These are phyloP conservation scores for Ginglymostoma cirratum DNA, from an alignment of 2,113 vertebrate genomes.

Conservation along the genomic window DNA sequence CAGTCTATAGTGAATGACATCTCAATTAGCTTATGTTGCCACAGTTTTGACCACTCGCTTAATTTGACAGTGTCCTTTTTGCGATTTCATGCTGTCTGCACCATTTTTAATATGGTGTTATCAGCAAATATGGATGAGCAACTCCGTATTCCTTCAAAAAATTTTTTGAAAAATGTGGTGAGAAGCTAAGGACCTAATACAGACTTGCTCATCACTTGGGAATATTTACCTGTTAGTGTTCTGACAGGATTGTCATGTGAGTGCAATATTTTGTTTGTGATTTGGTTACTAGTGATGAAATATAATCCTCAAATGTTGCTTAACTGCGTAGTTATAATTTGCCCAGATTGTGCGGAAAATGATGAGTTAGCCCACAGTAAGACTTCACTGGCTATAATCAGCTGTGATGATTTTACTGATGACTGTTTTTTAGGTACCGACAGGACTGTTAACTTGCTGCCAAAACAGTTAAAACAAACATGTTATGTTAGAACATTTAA, in stretches of 20 bases:
- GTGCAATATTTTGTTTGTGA: neutral
- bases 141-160: neutral
- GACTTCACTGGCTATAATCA: neutral
- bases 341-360: neutral
- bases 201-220: neutral
- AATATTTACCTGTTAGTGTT: neutral
- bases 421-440: neutral
- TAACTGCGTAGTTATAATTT: neutral
- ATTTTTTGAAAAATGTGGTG: neutral
- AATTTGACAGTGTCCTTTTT: neutral
- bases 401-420: neutral
- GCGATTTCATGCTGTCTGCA: neutral
- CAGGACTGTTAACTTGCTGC: neutral
- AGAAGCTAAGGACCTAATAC: neutral
- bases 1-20: neutral
- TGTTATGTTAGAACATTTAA: slow-evolving; percentile 15
- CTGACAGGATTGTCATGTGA: neutral
- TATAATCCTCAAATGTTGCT: neutral
- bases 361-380: neutral
- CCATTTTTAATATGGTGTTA: neutral
- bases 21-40: neutral
- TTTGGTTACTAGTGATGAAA: neutral
- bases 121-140: neutral
- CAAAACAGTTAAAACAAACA: slow-evolving; percentile 4
- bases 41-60: neutral